Conservation (phyloP, 1,140 invertebrate genomes). For the Episyrphus balteatus region DNA sequence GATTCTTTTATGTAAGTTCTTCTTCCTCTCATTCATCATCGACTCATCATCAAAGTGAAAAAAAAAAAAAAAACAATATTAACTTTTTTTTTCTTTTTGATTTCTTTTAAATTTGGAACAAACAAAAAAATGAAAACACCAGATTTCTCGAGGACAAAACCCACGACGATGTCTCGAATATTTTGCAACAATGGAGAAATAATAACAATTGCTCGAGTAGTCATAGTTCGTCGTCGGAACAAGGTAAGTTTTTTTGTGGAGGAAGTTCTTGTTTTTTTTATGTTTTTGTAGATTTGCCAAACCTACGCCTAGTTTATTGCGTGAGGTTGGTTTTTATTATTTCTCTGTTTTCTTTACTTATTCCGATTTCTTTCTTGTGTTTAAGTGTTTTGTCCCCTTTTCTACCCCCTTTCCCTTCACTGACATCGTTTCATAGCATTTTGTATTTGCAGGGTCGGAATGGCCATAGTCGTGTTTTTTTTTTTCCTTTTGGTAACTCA, state of each 20-base stretch:
- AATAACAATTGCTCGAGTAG: constrained; percentile 21
- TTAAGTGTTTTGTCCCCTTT: no score
- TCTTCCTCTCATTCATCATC: neutral
- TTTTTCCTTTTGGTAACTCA: no score
- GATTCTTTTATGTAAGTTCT: constrained; percentile 34
- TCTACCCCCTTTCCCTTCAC: no score
- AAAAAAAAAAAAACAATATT: no score
- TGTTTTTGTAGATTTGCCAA: neutral
- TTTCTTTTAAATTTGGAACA: no score
- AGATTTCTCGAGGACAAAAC: constrained; percentile 34
- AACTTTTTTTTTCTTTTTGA: no score
- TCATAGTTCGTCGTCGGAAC: constrained; percentile 8
- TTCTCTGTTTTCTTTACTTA: no score
- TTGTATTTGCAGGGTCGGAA: no score
- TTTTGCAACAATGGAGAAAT: constrained; percentile 33
- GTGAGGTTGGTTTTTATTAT: neutral
- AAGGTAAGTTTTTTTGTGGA: constrained; percentile 1
- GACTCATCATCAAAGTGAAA: neutral
- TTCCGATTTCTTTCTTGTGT: no score
- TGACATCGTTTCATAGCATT: no score
- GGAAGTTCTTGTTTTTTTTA: no score
- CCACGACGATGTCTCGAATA: constrained; percentile 33
- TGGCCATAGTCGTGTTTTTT: no score
- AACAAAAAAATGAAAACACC: neutral
- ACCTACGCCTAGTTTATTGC: neutral